A percentile compares a stretch with the other conserved stretches of the same genome.
These are phyloP conservation scores for Epirrita christyi DNA, from an alignment of 2,888 invertebrate species.

Conservation along the genomic window DNA sequence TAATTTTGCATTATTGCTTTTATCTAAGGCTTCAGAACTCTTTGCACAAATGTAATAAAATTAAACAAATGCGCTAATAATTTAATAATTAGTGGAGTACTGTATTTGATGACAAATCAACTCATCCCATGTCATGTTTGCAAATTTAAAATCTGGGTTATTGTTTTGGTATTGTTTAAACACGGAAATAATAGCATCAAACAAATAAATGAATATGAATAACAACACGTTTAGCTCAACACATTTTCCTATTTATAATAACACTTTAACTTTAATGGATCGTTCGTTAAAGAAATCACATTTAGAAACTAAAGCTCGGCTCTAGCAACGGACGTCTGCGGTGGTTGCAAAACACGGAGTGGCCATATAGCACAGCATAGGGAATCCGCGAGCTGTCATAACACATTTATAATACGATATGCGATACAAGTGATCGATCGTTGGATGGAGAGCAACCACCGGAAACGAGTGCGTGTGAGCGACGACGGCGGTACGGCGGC, in stretches of 20 bases:
- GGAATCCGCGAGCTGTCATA: slow-evolving; percentile 41
- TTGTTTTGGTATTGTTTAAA: slow-evolving; percentile 50
- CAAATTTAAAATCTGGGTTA: slow-evolving; percentile 48
- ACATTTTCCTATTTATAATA: slow-evolving; percentile 52
- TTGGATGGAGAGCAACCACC: slow-evolving; percentile 72
- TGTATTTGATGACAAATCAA: slow-evolving; percentile 35
- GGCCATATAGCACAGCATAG: slow-evolving; percentile 26
- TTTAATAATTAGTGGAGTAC: slow-evolving; percentile 9
- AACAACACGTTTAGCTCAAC: slow-evolving; percentile 55
- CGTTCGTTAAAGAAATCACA: slow-evolving; percentile 16
- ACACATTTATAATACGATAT: slow-evolving; percentile 44
- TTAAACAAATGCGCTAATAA: slow-evolving; percentile 14
- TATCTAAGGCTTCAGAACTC: slow-evolving; percentile 11
- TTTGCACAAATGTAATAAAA: background rate
- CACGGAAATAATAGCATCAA: slow-evolving; percentile 43
- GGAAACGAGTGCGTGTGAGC: slow-evolving; percentile 71
- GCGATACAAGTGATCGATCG: slow-evolving; percentile 30
- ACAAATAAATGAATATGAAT: slow-evolving; percentile 20
- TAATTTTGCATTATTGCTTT: background rate
- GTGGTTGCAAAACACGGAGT: slow-evolving; percentile 18
- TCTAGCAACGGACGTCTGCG: slow-evolving; percentile 28
- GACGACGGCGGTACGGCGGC: slow-evolving; percentile 42
- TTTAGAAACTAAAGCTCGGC: slow-evolving; percentile 12
- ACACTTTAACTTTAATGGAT: slow-evolving; percentile 24
- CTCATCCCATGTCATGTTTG: slow-evolving; percentile 52